Base-by-base conservation (phyloP, 2,888 invertebrate species). In the Eumerus sabulonum region DNA sequence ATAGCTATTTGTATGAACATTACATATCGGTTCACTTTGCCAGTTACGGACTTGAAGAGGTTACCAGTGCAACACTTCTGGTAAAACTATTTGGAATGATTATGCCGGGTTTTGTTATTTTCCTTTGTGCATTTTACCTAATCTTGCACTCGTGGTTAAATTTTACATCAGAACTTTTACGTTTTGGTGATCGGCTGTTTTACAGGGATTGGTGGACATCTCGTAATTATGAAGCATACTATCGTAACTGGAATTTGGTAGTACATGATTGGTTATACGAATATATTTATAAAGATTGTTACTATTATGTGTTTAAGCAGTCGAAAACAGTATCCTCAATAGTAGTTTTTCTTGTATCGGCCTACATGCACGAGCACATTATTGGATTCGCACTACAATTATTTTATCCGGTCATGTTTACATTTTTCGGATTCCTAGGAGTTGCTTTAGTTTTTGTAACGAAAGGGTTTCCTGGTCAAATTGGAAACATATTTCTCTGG, bases 151-250 rank as follows among this genome's bases (percentile, higher is more conserved):
- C 95, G 1, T 98, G 97, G 96, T 91, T 95, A 85, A 99, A 98
- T 88, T 94, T 95, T 16, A 96, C 94, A 85, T 95, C 97, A 0
- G 98, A 99, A 88, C 91, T 98, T 89, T 88, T 98, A 76, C 92
- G 91, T 74, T 99, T 98, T 87, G 95, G 93, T 5, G 96, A 98
- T 90, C 89, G 98, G 86, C 91, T 94, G 91, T 94, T 96, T 91
- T 93, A 96, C 86, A 92, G 92, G 89, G 93, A 97, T 93, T 98
- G 98, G 98, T 98, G 98, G 98, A 97, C 95, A 62, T 92, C 94
- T 1, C 93, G 93, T 0, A 93, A 93, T n/a, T 97, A 93, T 88
- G 92, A 93, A 0, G 91, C 90, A 12, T 98, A 94, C 88, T 98
- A 96, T 88, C 92, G 97, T n/a, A 94, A 94, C 3, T 98, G 98